These are phyloP conservation scores for Prolemur simus DNA, from an alignment of 2,113 vertebrate species.

Conservation along the genomic window DNA sequence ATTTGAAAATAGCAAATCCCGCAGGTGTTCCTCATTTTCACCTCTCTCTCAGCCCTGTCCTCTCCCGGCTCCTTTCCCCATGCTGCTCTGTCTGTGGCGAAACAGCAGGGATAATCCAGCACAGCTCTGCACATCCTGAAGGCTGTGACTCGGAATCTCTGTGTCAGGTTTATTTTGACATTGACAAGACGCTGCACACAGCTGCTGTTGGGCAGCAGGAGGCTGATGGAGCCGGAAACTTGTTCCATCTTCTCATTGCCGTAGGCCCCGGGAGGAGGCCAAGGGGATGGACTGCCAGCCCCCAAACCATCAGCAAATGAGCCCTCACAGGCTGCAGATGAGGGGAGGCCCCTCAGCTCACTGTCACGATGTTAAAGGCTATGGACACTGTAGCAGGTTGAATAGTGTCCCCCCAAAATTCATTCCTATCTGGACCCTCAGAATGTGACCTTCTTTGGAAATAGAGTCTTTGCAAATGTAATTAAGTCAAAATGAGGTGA, in stretches of 20 bases:
- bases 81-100: background rate
- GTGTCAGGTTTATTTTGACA: constrained; percentile 35
- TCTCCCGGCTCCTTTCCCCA: background rate
- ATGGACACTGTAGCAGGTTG: background rate
- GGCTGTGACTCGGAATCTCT: constrained; percentile 32
- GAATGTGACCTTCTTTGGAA: background rate
- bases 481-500: background rate
- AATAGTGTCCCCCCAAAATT: background rate
- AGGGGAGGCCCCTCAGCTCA: background rate
- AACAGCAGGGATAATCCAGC: constrained; percentile 24
- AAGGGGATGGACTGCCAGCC: background rate
- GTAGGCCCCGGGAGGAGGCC: background rate
- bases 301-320: background rate
- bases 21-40: background rate
- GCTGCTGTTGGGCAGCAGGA: background rate
- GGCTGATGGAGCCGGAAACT: background rate
- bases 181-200: background rate
- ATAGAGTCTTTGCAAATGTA: background rate
- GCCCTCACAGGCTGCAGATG: no score
- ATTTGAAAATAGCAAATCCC: background rate
- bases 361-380: background rate
- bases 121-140: background rate
- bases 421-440: background rate
- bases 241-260: background rate
- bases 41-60: background rate